phyloP scores from a whole-genome alignment of 2,113 vertebrate species.

The Blennius ocellaris region DNA sequence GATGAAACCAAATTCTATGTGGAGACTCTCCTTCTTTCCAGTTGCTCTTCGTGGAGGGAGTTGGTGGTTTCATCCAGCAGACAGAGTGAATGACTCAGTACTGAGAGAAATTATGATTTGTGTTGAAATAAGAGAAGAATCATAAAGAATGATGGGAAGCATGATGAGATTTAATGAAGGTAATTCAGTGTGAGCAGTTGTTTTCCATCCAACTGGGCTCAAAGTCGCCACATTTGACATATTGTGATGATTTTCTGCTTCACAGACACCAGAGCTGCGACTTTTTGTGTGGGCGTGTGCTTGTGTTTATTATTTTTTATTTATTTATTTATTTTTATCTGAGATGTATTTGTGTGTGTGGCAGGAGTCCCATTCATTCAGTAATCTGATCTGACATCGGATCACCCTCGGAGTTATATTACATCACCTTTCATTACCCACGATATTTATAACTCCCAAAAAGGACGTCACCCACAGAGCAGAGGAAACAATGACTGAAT shows the following conservation, averaged over 20 bases:
- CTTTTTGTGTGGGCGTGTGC: slow-evolving; percentile 19
- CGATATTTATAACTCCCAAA: slow-evolving; percentile 34
- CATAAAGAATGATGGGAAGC: slow-evolving; percentile 1
- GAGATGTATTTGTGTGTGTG: background rate
- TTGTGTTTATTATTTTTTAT: background rate
- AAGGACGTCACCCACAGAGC: slow-evolving; percentile 22
- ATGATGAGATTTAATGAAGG: slow-evolving; percentile 16
- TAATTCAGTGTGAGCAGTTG: slow-evolving; percentile 44
- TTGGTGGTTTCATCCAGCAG: background rate
- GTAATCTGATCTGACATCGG: slow-evolving; percentile 40
- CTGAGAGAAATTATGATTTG: background rate
- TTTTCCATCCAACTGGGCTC: slow-evolving; percentile 31
- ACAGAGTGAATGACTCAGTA: background rate
- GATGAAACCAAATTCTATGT: too few species aligned
- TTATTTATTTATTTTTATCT: background rate
- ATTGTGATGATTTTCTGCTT: slow-evolving; percentile 1
- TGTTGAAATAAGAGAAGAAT: background rate
- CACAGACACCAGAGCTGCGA: background rate
- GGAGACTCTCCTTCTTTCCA: too few species aligned
- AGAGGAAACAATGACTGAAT: slow-evolving; percentile 19
- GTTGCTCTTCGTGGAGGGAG: background rate
- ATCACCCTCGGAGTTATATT: slow-evolving; percentile 16
- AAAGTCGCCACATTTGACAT: slow-evolving; percentile 24
- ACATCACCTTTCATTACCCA: slow-evolving; percentile 33
- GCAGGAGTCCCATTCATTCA: background rate